Evolutionary conservation across 2,113 vertebrate species (phyloP).

Genomic region (Glaucomys volans): DNA sequence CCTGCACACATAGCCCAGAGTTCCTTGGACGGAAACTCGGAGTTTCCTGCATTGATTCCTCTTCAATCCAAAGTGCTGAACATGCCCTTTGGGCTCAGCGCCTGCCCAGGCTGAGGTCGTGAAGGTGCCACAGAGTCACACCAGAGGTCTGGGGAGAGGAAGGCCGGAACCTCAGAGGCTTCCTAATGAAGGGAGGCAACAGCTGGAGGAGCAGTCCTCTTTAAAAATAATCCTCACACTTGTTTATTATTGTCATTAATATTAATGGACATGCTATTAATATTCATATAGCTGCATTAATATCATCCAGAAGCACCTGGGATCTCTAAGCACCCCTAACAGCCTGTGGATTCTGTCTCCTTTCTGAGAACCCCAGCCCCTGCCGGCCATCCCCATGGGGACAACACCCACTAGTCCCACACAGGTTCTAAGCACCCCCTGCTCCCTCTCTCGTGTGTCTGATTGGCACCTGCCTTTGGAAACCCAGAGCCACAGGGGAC

Average conservation of each 20-base stretch:
- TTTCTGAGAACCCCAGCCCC: constrained; percentile 12
- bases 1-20: not conserved
- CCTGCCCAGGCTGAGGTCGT: constrained; percentile 19
- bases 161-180: not conserved
- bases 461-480: not conserved
- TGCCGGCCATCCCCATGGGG: constrained; percentile 3
- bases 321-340: constrained; percentile 80
- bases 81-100: constrained; percentile 33
- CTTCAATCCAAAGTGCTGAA: not conserved
- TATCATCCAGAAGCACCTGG: constrained; percentile 76
- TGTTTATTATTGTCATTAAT: constrained; percentile 85
- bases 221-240: constrained; percentile 80
- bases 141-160: constrained; percentile 51
- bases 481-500: not conserved
- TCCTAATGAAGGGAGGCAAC: constrained; percentile 68
- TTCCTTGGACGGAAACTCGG: not conserved
- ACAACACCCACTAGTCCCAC: not conserved
- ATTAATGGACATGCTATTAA: constrained; percentile 81
- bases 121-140: not conserved
- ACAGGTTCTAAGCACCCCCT: not conserved
- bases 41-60: constrained; percentile 14
- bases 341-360: constrained; percentile 62
- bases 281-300: constrained; percentile 78
- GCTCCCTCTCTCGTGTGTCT: not conserved
- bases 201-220: not conserved